Evolutionary conservation across 2,797 vertebrate genomes (phyloP).

Genomic region (Syngnathus rostellatus): DNA sequence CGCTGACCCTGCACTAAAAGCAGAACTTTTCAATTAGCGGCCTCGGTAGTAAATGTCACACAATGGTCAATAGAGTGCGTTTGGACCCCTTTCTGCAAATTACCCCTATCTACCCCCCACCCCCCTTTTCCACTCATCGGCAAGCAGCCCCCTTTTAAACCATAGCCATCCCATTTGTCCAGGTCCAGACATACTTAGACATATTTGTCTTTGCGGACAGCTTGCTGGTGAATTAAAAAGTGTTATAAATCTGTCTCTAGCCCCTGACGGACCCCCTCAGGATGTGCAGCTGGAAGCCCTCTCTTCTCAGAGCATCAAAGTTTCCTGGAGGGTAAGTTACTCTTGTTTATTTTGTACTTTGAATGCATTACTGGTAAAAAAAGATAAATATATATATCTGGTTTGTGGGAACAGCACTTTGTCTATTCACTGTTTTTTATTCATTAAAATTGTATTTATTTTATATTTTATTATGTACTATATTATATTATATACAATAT

Average conservation of each 20-base stretch:
- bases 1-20: conserved; percentile 61
- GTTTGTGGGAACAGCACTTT: no score
- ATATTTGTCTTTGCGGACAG: background rate
- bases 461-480: no score
- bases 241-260: conserved; percentile 57
- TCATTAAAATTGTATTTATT: no score
- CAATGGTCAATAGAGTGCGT: conserved; percentile 40
- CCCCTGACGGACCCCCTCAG: conserved; percentile 93
- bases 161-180: conserved; percentile 8
- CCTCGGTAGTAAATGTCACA: conserved; percentile 61
- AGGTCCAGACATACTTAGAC: background rate
- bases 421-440: no score
- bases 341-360: background rate
- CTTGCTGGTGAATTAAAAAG: conserved; percentile 9
- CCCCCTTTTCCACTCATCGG: conserved; percentile 12
- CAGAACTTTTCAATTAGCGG: conserved; percentile 64
- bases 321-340: conserved; percentile 88
- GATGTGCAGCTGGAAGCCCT: conserved; percentile 92
- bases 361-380: no score
- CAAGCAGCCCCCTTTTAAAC: conserved; percentile 10
- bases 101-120: conserved; percentile 20
- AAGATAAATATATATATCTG: no score
- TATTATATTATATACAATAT: no score
- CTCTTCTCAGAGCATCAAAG: conserved; percentile 93
- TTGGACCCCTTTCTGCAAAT: conserved; percentile 40